These are phyloP conservation scores for Hydrocynus forskahlii DNA, from an alignment of 2,797 vertebrate genomes.

Conservation along the genomic window DNA sequence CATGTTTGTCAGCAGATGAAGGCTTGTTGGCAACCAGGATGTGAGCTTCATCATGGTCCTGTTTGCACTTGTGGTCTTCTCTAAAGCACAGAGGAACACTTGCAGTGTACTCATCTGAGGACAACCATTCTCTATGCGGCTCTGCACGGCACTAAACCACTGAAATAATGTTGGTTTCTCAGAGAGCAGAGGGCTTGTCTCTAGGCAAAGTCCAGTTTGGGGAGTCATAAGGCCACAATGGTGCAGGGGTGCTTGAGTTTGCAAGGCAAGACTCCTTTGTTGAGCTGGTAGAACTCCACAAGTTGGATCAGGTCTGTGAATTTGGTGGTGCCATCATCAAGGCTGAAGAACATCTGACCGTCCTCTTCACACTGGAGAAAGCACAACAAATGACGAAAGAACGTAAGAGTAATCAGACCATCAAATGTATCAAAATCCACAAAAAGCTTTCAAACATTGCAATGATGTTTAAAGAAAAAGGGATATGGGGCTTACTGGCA, in stretches of 20 bases:
- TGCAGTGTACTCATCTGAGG: conserved; percentile 32
- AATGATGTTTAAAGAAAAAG: background rate
- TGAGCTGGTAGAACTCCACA: conserved; percentile 99
- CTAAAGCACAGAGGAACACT: conserved; percentile 10
- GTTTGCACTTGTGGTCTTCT: conserved; percentile 31
- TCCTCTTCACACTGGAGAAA: conserved; percentile 90
- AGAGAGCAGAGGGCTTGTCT: conserved; percentile 61
- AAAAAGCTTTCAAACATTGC: background rate
- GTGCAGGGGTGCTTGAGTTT: conserved; percentile 98
- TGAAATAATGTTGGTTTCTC: conserved; percentile 14
- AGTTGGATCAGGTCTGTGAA: conserved; percentile 98
- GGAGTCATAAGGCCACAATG: conserved; percentile 96
- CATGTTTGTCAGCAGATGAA: conserved; percentile 66
- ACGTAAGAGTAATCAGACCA: background rate
- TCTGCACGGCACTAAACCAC: conserved; percentile 33
- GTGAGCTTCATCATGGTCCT: conserved; percentile 16
- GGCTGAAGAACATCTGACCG: conserved; percentile 95
- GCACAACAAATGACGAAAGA: background rate
- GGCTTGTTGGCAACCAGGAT: conserved; percentile 71
- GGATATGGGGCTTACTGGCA: conserved; percentile 85
- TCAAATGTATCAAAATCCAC: background rate
- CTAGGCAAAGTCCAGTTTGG: conserved; percentile 71
- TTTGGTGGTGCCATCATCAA: conserved; percentile 96
- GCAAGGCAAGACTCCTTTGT: conserved; percentile 96
- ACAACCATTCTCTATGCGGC: conserved; percentile 27